A percentile compares a stretch with the other conserved stretches of the same genome.
These are phyloP conservation scores for Choristoneura rosaceana DNA, from an alignment of 2,888 invertebrate genomes.

Conservation along the genomic window DNA sequence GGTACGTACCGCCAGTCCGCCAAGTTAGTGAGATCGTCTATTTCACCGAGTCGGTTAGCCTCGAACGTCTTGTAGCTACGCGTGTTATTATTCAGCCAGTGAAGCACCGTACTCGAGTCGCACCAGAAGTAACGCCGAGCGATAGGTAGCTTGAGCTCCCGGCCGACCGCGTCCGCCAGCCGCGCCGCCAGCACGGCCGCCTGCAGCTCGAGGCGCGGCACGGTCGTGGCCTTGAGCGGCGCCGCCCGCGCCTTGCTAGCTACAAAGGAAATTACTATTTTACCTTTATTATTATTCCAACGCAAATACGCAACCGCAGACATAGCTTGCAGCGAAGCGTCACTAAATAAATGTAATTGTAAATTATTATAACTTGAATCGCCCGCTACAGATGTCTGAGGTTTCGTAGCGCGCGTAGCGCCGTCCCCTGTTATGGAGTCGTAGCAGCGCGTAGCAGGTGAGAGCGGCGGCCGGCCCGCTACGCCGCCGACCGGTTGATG, in stretches of 20 bases:
- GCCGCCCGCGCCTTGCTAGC: neutral
- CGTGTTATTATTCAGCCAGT: slow-evolving; percentile 5
- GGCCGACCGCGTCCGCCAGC: neutral
- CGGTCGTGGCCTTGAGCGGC: neutral
- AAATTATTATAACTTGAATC: neutral
- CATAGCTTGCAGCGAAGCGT: neutral
- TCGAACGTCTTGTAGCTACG: slow-evolving; percentile 8
- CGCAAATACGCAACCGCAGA: neutral
- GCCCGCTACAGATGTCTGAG: neutral
- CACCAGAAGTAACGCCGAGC: slow-evolving; percentile 3
- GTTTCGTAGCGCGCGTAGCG: neutral
- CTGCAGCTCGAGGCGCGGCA: neutral
- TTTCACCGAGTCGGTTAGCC: slow-evolving; percentile 4
- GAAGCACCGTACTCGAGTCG: slow-evolving; percentile 3
- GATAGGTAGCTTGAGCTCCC: neutral
- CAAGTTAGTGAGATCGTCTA: neutral
- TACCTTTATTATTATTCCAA: neutral
- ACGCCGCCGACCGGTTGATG: too few relatives aligned
- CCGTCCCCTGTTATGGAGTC: neutral
- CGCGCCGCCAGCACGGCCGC: neutral
- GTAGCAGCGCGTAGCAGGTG: too few relatives aligned
- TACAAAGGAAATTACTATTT: neutral
- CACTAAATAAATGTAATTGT: neutral
- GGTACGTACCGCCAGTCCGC: slow-evolving; percentile 7
- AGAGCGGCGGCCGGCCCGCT: neutral